Evolutionary conservation across 2,113 vertebrate species (phyloP).

Genomic region (Albula glossodonta): DNA sequence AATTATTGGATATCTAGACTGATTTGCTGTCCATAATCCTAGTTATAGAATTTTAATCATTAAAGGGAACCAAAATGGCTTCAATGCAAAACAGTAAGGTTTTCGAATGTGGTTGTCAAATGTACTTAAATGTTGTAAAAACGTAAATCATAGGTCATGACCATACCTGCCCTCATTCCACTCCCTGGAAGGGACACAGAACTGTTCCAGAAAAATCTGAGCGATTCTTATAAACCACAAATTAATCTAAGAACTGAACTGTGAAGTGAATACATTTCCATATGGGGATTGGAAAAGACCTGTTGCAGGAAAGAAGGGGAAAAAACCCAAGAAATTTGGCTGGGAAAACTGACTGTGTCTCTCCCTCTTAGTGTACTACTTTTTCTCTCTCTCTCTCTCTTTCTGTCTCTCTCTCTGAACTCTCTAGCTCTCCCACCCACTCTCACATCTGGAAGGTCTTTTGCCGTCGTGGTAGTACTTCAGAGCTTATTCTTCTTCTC

Average conservation of each 20-base stretch:
- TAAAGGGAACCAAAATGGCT: background rate
- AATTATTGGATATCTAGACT: too few relatives aligned
- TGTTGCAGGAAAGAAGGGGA: conserved; percentile 19
- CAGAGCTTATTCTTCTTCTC: conserved; percentile 44
- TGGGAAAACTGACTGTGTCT: conserved; percentile 56
- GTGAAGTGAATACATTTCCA: conserved; percentile 54
- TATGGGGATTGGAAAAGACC: conserved; percentile 43
- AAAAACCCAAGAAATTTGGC: conserved; percentile 69
- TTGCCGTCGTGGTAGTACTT: conserved; percentile 59
- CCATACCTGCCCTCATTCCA: background rate
- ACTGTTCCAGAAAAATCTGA: background rate
- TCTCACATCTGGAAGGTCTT: conserved; percentile 82
- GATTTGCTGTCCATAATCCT: too few relatives aligned
- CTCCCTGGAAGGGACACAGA: background rate
- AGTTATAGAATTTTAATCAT: too few relatives aligned
- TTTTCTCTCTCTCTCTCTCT: conserved; percentile 51
- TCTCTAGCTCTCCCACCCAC: conserved; percentile 51
- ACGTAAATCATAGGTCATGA: background rate
- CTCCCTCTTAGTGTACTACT: conserved; percentile 40
- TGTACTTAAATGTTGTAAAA: background rate
- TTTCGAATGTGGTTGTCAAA: background rate
- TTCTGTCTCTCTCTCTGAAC: conserved; percentile 27
- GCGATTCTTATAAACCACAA: background rate
- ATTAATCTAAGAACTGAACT: conserved; percentile 22
- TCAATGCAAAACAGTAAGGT: background rate